Conservation (phyloP, 2,888 invertebrate species). For the Heteromurus nitidus region DNA sequence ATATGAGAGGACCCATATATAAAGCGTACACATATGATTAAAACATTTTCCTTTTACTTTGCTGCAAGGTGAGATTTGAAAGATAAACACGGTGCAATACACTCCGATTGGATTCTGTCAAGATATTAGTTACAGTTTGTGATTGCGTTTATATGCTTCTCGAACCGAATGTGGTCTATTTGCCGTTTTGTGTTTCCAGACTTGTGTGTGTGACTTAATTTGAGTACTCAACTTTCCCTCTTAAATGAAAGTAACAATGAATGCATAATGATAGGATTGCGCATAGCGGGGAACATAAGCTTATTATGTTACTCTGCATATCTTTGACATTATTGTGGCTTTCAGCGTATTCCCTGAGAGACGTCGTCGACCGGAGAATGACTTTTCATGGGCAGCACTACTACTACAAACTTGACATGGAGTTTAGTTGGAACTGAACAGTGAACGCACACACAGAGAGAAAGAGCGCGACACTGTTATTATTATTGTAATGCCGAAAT, state of each 20-base stretch:
- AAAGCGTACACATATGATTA: no score
- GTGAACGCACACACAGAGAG: no score
- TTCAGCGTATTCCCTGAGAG: not conserved
- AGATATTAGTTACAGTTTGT: no score
- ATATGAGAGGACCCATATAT: no score
- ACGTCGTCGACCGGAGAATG: constrained; percentile 8
- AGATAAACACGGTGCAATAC: no score
- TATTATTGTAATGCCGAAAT: constrained; percentile 10
- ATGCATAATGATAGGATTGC: constrained; percentile 15
- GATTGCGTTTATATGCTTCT: no score
- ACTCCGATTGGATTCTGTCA: no score
- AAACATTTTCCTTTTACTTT: no score
- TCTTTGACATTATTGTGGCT: constrained; percentile 17
- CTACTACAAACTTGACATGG: not conserved
- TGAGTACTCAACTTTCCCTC: constrained; percentile 1
- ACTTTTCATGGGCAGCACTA: constrained; percentile 8
- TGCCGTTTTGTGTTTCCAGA: no score
- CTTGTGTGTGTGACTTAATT: constrained; percentile 23
- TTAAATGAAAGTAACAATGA: constrained; percentile 22
- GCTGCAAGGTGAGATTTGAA: no score
- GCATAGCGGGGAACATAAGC: not conserved
- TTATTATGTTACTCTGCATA: not conserved
- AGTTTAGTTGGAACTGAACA: not conserved
- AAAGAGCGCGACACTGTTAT: no score
- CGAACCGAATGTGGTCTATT: no score